Conservation (phyloP, 2,797 vertebrate species). For the Dromococcyx pavoninus region DNA sequence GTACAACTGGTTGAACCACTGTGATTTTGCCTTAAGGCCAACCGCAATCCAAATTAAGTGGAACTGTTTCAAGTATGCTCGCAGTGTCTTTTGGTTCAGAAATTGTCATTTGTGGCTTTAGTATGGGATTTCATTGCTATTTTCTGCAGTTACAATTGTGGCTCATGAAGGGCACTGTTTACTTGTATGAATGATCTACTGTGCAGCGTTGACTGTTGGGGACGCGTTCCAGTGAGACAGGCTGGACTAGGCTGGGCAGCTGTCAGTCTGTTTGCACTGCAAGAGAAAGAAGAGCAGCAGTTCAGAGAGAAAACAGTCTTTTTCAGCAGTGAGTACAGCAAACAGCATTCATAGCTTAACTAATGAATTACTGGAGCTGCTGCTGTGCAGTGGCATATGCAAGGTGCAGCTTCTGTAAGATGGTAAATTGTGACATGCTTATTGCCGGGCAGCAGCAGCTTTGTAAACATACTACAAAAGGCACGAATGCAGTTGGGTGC, state of each 20-base stretch:
- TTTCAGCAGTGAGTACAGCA: not conserved
- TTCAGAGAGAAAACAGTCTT: not conserved
- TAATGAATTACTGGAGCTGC: not conserved
- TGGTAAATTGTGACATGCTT: not conserved
- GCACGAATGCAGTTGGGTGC: accelerated
- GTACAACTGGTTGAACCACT: not conserved
- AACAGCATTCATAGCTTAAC: not conserved
- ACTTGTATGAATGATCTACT: not conserved
- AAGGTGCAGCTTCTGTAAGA: not conserved
- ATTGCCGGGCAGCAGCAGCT: not conserved
- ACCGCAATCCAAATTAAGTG: not conserved
- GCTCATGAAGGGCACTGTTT: not conserved
- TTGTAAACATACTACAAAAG: not conserved
- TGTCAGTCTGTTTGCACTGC: accelerated
- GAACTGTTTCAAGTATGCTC: not conserved
- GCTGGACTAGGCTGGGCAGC: not conserved
- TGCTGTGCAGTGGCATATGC: not conserved
- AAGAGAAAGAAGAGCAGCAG: not conserved
- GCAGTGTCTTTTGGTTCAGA: not conserved
- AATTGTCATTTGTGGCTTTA: not conserved
- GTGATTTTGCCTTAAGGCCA: not conserved
- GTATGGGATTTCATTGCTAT: not conserved
- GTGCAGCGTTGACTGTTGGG: not conserved
- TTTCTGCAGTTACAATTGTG: not conserved
- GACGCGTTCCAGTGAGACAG: not conserved